Percentiles rank a stretch among this genome's conserved stretches.
These are phyloP conservation scores for Lamproptera curius DNA, from an alignment of 2,888 invertebrate species.

Conservation along the genomic window DNA sequence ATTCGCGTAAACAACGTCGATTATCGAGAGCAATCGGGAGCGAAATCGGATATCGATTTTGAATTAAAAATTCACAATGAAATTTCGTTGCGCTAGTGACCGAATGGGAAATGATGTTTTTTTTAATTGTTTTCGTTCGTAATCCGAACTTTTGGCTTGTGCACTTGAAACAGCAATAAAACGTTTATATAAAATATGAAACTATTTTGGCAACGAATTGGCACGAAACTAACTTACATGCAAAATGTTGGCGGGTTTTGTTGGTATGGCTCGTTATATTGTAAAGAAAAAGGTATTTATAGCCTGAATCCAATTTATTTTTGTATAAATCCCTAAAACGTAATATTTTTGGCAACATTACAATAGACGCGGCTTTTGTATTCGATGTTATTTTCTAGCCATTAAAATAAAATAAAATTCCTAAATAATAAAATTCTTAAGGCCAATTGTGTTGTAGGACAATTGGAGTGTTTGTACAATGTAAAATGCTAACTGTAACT, in stretches of 20 bases:
- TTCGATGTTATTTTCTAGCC: conserved; percentile 1
- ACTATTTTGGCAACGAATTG: conserved; percentile 42
- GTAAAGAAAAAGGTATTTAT: conserved; percentile 42
- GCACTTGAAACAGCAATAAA: conserved; percentile 15
- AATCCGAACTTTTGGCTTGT: not conserved
- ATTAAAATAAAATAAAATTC: too few species aligned
- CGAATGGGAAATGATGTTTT: not conserved
- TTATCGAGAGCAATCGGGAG: not conserved
- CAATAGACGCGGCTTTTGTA: conserved; percentile 18
- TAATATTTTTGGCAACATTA: conserved; percentile 28
- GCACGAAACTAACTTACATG: conserved; percentile 37
- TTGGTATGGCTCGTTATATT: conserved; percentile 44
- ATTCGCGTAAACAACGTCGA: conserved; percentile 7
- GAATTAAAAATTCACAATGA: conserved; percentile 7
- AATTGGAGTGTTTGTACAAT: too few species aligned
- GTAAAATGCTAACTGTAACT: too few species aligned
- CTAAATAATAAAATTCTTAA: too few species aligned
- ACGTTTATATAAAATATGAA: conserved; percentile 16
- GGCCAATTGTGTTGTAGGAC: too few species aligned
- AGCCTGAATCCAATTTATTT: conserved; percentile 38
- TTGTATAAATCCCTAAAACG: conserved; percentile 31
- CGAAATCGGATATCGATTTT: not conserved
- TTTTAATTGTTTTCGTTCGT: not conserved
- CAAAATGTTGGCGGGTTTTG: conserved; percentile 49
- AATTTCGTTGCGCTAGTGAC: not conserved